phyloP scores from a whole-genome alignment of 2,113 vertebrate genomes.

The Aegotheles bennettii region DNA sequence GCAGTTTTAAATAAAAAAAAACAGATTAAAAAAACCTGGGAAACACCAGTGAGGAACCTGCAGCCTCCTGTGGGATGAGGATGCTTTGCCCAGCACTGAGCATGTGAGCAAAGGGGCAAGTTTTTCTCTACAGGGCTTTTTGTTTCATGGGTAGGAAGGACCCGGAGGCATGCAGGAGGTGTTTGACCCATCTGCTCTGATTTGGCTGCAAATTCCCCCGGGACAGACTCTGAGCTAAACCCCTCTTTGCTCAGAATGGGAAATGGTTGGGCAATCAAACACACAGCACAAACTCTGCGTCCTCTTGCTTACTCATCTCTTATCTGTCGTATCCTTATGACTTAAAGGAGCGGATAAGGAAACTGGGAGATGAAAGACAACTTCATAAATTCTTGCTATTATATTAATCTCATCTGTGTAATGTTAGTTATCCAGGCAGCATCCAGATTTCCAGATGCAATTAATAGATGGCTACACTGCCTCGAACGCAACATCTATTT shows the following conservation, averaged over 20 bases:
- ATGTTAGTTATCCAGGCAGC: not conserved
- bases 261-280: not conserved
- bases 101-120: no score
- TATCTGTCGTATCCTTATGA: not conserved
- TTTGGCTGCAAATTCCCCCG: not conserved
- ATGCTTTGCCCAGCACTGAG: no score
- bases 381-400: not conserved
- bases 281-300: not conserved
- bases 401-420: not conserved
- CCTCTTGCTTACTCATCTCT: not conserved
- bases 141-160: not conserved
- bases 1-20: no score
- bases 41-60: no score
- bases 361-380: not conserved
- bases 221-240: not conserved
- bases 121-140: not conserved
- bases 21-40: no score
- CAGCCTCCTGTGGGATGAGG: no score
- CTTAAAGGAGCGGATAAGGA: not conserved
- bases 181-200: not conserved
- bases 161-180: rapidly evolving
- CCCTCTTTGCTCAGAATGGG: not conserved
- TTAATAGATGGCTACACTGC: not conserved
- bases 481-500: not conserved
- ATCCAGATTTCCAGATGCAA: not conserved